A percentile compares a stretch with the other conserved stretches of the same genome.
These are phyloP conservation scores for Dicrostonyx torquatus DNA, from an alignment of 2,797 vertebrate species.

Conservation along the genomic window DNA sequence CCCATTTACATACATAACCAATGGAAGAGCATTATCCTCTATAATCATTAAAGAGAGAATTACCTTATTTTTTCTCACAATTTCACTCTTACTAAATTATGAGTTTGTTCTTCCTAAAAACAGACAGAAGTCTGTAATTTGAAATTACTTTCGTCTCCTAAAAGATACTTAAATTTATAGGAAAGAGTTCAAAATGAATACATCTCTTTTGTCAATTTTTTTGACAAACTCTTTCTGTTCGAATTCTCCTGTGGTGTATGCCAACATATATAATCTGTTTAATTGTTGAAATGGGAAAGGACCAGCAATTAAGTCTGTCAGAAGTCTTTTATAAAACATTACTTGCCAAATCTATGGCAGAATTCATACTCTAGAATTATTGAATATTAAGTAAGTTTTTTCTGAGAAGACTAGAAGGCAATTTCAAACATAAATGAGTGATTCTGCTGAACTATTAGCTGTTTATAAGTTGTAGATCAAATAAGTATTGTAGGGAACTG, in stretches of 20 bases:
- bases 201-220: neutral
- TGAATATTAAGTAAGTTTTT: neutral
- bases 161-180: neutral
- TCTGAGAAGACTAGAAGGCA: neutral
- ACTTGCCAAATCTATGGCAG: constrained; percentile 37
- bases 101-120: neutral
- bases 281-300: neutral
- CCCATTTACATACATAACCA: too few species aligned
- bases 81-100: constrained; percentile 47
- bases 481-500: constrained; percentile 14
- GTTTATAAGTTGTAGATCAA: constrained; percentile 44
- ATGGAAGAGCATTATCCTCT: neutral
- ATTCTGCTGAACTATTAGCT: constrained; percentile 39
- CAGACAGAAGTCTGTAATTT: constrained; percentile 1
- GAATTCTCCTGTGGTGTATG: neutral
- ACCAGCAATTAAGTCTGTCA: neutral
- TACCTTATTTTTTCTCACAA: neutral
- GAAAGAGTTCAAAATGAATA: neutral
- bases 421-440: constrained; percentile 58
- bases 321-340: neutral
- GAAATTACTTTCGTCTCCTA: neutral
- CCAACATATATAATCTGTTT: neutral
- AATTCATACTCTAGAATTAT: neutral
- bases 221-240: neutral
- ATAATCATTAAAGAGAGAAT: neutral